Conservation (phyloP, 2,888 invertebrate genomes). For the Neoascia interrupta region DNA sequence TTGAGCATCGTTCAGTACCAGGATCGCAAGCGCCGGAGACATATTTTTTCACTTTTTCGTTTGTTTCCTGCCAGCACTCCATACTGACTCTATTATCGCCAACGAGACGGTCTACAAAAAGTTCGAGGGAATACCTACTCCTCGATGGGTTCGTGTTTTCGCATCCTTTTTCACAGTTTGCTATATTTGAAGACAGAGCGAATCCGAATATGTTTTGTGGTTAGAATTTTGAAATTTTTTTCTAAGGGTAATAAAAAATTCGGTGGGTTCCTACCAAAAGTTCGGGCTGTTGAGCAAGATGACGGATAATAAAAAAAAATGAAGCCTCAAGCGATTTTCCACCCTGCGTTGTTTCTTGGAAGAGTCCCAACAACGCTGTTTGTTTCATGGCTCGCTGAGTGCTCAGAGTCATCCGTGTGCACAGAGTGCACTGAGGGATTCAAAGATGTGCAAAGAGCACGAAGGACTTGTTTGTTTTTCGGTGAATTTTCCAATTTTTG, state of each 20-base stretch:
- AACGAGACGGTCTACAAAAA: neutral
- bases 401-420: too few relatives aligned
- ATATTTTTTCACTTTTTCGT: neutral
- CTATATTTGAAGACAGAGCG: conserved; percentile 20
- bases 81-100: neutral
- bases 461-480: neutral
- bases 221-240: conserved; percentile 9
- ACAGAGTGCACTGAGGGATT: too few relatives aligned
- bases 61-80: neutral
- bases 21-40: conserved; percentile 13
- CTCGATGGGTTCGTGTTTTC: neutral
- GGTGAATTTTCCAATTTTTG: neutral
- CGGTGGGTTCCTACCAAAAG: conserved; percentile 1
- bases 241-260: neutral
- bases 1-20: conserved; percentile 14
- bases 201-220: conserved; percentile 26
- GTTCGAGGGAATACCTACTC: neutral
- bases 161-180: neutral
- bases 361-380: conserved; percentile 27
- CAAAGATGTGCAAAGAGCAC: too few relatives aligned
- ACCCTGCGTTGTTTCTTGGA: conserved; percentile 10
- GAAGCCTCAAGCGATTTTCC: conserved; percentile 28
- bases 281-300: conserved; percentile 19
- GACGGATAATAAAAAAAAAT: conserved; percentile 23
- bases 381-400: too few relatives aligned